phyloP scores from a whole-genome alignment of 2,888 invertebrate species.

The Stenurella melanura region DNA sequence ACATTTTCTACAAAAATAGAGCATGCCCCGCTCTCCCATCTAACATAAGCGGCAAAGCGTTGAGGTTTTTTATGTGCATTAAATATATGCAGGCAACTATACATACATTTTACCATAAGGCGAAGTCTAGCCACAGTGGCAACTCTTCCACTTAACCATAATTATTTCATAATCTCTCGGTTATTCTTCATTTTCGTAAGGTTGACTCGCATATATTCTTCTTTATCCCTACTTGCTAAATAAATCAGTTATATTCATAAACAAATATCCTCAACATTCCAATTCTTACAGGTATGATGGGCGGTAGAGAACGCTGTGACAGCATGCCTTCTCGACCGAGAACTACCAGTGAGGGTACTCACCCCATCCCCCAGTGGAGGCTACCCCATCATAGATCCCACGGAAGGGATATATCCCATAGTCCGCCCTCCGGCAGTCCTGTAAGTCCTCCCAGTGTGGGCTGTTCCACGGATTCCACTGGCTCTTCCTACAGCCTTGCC shows the following conservation, averaged over 20 bases:
- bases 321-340: slow-evolving; percentile 87
- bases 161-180: too few relatives aligned
- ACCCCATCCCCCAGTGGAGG: slow-evolving; percentile 65
- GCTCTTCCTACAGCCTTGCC: slow-evolving; percentile 81
- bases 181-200: background rate
- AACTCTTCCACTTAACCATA: too few relatives aligned
- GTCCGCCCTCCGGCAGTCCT: slow-evolving; percentile 76
- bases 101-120: too few relatives aligned
- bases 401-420: slow-evolving; percentile 70
- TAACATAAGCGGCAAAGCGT: too few relatives aligned
- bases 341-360: slow-evolving; percentile 78
- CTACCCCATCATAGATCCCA: slow-evolving; percentile 69
- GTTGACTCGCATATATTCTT: background rate
- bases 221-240: background rate
- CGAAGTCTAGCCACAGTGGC: too few relatives aligned
- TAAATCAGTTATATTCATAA: background rate
- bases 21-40: too few relatives aligned
- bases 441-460: slow-evolving; percentile 78
- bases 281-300: slow-evolving; percentile 28
- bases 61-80: too few relatives aligned
- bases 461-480: slow-evolving; percentile 80
- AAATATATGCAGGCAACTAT: too few relatives aligned
- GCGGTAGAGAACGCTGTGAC: slow-evolving; percentile 83
- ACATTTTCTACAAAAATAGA: too few relatives aligned
- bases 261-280: background rate